Conservation (phyloP, 2,888 invertebrate genomes). For the Hemaris fuciformis region DNA sequence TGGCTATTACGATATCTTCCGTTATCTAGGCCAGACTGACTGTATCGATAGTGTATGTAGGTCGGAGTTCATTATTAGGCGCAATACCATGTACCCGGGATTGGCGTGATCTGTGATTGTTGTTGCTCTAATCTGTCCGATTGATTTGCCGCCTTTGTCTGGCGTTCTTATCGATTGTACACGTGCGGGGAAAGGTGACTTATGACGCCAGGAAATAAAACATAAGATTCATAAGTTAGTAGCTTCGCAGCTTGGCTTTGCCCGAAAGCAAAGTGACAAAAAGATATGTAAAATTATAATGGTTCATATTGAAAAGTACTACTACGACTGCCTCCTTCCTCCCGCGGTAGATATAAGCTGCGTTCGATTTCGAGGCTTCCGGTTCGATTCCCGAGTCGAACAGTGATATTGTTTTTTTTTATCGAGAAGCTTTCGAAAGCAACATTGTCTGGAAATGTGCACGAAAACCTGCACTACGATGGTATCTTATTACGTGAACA, state of each 20-base stretch:
- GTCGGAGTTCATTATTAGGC: slow-evolving; percentile 69
- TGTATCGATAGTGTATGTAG: slow-evolving; percentile 50
- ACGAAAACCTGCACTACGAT: no score
- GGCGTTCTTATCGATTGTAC: not conserved
- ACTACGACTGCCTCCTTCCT: no score
- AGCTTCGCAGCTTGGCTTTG: not conserved
- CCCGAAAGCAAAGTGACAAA: no score
- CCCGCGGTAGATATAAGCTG: no score
- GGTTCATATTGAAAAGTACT: no score
- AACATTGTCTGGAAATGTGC: no score
- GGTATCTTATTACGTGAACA: no score
- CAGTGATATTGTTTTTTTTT: no score
- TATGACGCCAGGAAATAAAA: not conserved
- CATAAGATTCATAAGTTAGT: not conserved
- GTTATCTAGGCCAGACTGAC: slow-evolving; percentile 66
- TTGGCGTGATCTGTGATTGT: slow-evolving; percentile 24
- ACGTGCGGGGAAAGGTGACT: not conserved
- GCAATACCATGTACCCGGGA: slow-evolving; percentile 47
- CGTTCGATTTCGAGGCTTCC: no score
- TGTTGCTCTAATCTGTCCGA: not conserved
- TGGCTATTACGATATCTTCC: slow-evolving; percentile 26
- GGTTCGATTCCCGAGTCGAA: no score
- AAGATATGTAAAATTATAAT: no score
- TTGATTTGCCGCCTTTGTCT: not conserved
- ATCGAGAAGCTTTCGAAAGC: no score